These are phyloP conservation scores for Synanthedon andrenaeformis DNA, from an alignment of 2,888 invertebrate genomes.

Conservation along the genomic window DNA sequence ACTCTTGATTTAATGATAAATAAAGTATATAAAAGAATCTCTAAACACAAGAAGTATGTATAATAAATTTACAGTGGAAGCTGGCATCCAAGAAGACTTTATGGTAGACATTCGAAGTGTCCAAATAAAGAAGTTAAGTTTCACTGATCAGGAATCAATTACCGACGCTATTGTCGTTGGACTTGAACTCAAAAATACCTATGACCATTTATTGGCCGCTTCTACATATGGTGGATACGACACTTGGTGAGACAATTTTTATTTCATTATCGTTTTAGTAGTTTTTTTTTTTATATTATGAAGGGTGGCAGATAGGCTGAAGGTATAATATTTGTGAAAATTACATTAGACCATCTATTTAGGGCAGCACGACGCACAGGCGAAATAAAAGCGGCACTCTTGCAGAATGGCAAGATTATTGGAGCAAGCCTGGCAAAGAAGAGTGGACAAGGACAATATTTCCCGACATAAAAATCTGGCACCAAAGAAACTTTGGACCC, in stretches of 20 bases:
- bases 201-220: slow-evolving; percentile 87
- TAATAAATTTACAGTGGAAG: slow-evolving; percentile 67
- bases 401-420: too few relatives aligned
- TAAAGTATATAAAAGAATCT: too few relatives aligned
- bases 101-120: slow-evolving; percentile 72
- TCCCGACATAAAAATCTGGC: too few relatives aligned
- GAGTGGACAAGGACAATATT: too few relatives aligned
- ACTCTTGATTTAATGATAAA: too few relatives aligned
- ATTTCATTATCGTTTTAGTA: background rate
- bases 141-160: slow-evolving; percentile 78
- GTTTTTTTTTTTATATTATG: background rate
- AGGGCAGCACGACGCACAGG: too few relatives aligned
- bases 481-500: too few relatives aligned
- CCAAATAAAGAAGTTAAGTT: slow-evolving; percentile 88
- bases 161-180: slow-evolving; percentile 85
- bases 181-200: slow-evolving; percentile 77
- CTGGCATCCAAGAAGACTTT: slow-evolving; percentile 73
- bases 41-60: too few relatives aligned
- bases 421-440: too few relatives aligned
- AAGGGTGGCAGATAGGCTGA: background rate
- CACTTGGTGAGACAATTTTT: slow-evolving; percentile 50
- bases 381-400: too few relatives aligned
- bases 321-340: background rate
- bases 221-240: slow-evolving; percentile 82
- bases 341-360: too few relatives aligned